These are phyloP conservation scores for Acrocera orbiculus DNA, from an alignment of 2,888 invertebrate genomes.

Conservation along the genomic window DNA sequence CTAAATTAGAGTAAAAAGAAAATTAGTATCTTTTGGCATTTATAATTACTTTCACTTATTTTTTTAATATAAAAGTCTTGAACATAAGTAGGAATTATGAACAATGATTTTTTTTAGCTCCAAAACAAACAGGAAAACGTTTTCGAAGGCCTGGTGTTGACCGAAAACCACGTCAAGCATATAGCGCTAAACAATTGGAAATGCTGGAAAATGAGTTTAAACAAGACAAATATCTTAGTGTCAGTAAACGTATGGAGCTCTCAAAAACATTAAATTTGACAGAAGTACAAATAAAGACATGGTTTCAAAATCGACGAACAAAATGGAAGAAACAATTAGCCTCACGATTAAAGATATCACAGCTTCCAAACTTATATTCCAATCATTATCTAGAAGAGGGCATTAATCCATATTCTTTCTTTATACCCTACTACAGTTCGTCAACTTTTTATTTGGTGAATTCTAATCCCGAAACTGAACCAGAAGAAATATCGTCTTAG, in stretches of 20 bases:
- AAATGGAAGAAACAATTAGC: slow-evolving; percentile 97
- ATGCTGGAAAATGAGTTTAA: slow-evolving; percentile 86
- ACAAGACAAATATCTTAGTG: slow-evolving; percentile 88
- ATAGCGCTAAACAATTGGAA: slow-evolving; percentile 86
- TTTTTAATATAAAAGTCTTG: too few species aligned
- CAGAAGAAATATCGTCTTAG: too few species aligned
- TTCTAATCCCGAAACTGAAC: too few species aligned
- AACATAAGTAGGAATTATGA: too few species aligned
- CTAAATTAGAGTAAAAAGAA: too few species aligned
- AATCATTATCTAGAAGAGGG: too few species aligned
- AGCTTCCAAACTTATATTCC: too few species aligned
- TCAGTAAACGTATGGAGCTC: slow-evolving; percentile 85
- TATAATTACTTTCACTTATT: too few species aligned
- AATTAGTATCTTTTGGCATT: too few species aligned
- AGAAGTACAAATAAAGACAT: slow-evolving; percentile 92
- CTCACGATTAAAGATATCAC: slow-evolving; percentile 73
- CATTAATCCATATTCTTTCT: too few species aligned
- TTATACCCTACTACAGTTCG: too few species aligned
- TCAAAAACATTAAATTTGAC: slow-evolving; percentile 76
- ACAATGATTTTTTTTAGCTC: slow-evolving; percentile 45
- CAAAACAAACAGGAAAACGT: slow-evolving; percentile 61
- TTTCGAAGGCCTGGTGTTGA: slow-evolving; percentile 78
- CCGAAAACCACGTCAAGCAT: slow-evolving; percentile 88
- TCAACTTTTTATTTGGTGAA: too few species aligned
- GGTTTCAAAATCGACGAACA: slow-evolving; percentile 90